Conservation (phyloP, 2,888 invertebrate species). For the Gisinianus flammeolus region DNA sequence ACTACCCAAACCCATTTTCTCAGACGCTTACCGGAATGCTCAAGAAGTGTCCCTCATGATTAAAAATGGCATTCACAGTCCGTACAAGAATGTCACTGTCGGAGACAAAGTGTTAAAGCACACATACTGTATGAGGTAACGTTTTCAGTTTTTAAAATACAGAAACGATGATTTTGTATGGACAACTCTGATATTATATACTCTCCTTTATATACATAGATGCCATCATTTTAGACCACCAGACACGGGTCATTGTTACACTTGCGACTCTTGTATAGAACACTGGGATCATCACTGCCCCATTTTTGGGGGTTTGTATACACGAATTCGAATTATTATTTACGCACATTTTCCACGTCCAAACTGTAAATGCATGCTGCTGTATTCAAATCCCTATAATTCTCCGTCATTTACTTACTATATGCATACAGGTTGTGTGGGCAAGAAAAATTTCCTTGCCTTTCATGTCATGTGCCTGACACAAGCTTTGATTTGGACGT, state of each 20-base stretch:
- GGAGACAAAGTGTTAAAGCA: conserved; percentile 29
- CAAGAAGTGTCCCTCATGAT: conserved; percentile 32
- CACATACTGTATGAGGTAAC: conserved; percentile 44
- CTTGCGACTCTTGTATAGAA: conserved; percentile 53
- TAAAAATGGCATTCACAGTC: conserved; percentile 22
- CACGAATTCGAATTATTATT: too few species aligned
- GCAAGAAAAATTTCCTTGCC: conserved; percentile 45
- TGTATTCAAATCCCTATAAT: too few species aligned
- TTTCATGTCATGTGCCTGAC: conserved; percentile 51
- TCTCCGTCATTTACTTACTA: conserved; percentile 25
- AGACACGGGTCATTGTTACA: conserved; percentile 46
- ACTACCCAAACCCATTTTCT: conserved; percentile 35
- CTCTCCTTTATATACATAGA: too few species aligned
- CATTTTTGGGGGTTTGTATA: conserved; percentile 23
- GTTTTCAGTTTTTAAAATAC: too few species aligned
- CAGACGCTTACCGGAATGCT: conserved; percentile 40
- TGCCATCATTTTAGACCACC: conserved; percentile 48
- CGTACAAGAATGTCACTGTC: conserved; percentile 33
- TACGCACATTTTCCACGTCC: too few species aligned
- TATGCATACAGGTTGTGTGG: conserved; percentile 47
- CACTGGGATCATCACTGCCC: conserved; percentile 56
- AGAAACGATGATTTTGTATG: too few species aligned
- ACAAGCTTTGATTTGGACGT: conserved; percentile 26
- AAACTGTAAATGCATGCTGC: too few species aligned
- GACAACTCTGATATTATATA: too few species aligned